phyloP scores from a whole-genome alignment of 2,113 vertebrate genomes.

The Anthoscopus minutus region DNA sequence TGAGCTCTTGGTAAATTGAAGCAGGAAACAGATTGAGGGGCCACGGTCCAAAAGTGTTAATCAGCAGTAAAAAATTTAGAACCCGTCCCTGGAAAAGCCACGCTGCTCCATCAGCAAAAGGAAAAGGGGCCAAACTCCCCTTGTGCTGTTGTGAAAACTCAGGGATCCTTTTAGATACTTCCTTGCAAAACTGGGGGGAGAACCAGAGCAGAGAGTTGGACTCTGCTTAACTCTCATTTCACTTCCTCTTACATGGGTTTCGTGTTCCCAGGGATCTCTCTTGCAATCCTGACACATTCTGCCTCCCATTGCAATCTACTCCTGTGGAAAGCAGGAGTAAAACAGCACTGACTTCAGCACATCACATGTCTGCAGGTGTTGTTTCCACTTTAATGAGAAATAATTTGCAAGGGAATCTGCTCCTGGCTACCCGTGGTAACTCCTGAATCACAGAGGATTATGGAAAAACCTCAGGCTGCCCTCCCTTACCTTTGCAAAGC shows the following conservation, averaged over 20 bases:
- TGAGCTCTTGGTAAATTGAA: not conserved
- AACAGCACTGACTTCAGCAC: fast-evolving
- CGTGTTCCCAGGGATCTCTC: not conserved
- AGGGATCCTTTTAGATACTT: not conserved
- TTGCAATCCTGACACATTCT: not conserved
- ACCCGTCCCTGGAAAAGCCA: not conserved
- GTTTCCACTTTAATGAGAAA: not conserved
- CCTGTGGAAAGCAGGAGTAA: not conserved
- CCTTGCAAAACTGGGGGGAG: not conserved
- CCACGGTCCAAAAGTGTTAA: not conserved
- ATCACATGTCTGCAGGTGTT: fast-evolving
- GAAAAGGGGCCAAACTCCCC: not conserved
- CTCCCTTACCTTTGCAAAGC: not conserved
- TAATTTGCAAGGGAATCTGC: not conserved
- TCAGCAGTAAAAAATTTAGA: not conserved
- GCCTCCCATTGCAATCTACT: not conserved
- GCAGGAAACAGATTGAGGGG: not conserved
- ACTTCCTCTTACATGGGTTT: fast-evolving
- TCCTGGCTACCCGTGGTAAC: not conserved
- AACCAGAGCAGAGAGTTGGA: not conserved
- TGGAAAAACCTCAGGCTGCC: not conserved
- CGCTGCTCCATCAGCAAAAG: not conserved
- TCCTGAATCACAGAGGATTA: not conserved
- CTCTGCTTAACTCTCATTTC: not conserved
- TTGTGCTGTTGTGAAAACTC: not conserved